Base-by-base conservation (phyloP, 2,888 invertebrate species). In the Pristionchus maxplancki region DNA sequence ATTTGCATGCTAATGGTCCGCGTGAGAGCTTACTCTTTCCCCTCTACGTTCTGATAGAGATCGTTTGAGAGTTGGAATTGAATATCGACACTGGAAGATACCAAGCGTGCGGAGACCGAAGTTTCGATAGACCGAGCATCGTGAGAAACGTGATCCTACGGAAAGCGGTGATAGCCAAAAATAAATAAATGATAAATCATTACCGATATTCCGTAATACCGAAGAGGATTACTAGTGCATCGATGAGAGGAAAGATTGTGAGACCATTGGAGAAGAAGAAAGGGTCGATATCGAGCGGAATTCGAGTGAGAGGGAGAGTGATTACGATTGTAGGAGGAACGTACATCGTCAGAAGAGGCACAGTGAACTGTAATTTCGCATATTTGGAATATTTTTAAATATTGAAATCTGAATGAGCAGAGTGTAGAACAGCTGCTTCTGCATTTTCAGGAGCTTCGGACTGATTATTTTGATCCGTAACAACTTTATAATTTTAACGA, bases 181-280 rank as follows among this genome's bases (percentile, higher is more conserved):
- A n/a, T n/a, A n/a, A n/a, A n/a, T n/a, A n/a, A n/a, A n/a, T n/a
- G n/a, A n/a, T n/a, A n/a, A n/a, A n/a, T n/a, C n/a, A n/a, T 2
- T 37, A 71, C 71, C 71, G 71, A 40, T 71, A 71, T 37, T 71
- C 40, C 1, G 37, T 34, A 1, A 71, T 71, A 17, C 37, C 71
- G 71, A 71, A 71, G 15, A 71, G 8, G 8, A 71, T 71, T 1
- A 71, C 31, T 3, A 71, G 37, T 20, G 71, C 71, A 20, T 71
- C 71, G 71, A 71, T 71, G 0, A 71, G 34, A 24, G 71, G 71
- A 20, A 71, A 71, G 37, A 71, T 15, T 8, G 71, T 71, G 71
- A 71, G 31, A 20, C 71, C 71, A 71, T 71, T 20, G 15, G 71
- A 71, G 24, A 71, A 71, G 71, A 71, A 71, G 71, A 71, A 71